These are phyloP conservation scores for Myrmophylax atrothorax DNA, from an alignment of 2,113 vertebrate genomes.

Conservation along the genomic window DNA sequence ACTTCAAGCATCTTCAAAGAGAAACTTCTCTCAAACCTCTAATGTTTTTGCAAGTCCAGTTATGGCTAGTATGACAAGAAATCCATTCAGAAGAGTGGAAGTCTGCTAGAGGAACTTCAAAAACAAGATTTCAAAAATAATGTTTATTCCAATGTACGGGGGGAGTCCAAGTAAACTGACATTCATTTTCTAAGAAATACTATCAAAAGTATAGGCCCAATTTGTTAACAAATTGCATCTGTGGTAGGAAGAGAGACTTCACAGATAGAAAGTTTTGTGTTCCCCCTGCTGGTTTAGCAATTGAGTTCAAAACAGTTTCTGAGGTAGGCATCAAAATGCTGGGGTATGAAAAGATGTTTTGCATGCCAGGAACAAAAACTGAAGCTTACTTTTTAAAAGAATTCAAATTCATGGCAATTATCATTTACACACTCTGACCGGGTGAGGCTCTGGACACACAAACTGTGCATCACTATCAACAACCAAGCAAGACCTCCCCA, in stretches of 20 bases:
- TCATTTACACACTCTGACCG: neutral
- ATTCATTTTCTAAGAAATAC: neutral
- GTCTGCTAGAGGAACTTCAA: neutral
- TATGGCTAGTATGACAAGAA: neutral
- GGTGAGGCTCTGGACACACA: neutral
- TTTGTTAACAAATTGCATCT: neutral
- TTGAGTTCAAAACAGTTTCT: slow-evolving; percentile 54
- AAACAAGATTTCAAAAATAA: neutral
- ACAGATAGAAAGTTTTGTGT: slow-evolving; percentile 11
- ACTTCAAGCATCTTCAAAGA: neutral
- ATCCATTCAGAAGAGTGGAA: neutral
- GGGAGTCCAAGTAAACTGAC: neutral
- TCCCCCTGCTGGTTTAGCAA: slow-evolving; percentile 74
- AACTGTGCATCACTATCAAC: neutral
- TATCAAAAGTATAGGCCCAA: neutral
- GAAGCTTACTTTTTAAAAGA: neutral
- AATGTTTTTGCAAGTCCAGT: neutral
- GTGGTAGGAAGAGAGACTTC: neutral
- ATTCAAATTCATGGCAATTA: neutral
- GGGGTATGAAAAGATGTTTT: neutral
- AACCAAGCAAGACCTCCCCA: neutral
- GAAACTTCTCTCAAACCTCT: neutral
- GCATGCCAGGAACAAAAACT: neutral
- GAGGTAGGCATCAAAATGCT: slow-evolving; percentile 4
- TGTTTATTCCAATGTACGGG: neutral